Conservation (phyloP, 2,113 vertebrate genomes). For the Polyodon spathula region DNA sequence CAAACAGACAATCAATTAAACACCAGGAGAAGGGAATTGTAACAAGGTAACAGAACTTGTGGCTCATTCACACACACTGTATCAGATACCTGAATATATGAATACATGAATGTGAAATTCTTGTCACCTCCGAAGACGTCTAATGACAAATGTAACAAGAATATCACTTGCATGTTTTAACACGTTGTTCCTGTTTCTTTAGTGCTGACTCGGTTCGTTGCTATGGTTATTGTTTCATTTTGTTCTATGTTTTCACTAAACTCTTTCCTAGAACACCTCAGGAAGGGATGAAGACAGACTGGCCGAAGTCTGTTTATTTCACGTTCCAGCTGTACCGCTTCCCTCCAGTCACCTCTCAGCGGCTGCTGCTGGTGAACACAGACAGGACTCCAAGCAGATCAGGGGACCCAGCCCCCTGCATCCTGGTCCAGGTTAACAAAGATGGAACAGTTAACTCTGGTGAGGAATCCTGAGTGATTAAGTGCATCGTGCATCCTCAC, state of each 20-base stretch:
- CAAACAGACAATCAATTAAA: too few species aligned
- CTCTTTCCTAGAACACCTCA: slow-evolving; percentile 46
- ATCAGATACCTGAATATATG: too few species aligned
- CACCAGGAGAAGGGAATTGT: too few species aligned
- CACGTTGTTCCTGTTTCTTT: too few species aligned
- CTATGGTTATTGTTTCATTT: neutral
- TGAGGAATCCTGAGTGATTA: slow-evolving; percentile 37
- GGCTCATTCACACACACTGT: too few species aligned
- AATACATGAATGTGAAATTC: too few species aligned
- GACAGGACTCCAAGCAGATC: neutral
- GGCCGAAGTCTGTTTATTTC: slow-evolving; percentile 71
- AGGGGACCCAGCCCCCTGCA: slow-evolving; percentile 29
- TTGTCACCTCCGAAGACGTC: too few species aligned
- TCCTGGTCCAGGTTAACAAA: slow-evolving; percentile 52
- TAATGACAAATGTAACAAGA: too few species aligned
- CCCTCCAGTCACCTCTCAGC: slow-evolving; percentile 61
- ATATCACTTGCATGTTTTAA: too few species aligned
- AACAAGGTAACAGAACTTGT: too few species aligned
- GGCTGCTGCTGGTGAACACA: slow-evolving; percentile 58
- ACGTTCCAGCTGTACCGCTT: slow-evolving; percentile 96
- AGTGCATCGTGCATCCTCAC: neutral
- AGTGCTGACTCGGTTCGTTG: too few species aligned
- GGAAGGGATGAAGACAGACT: slow-evolving; percentile 25
- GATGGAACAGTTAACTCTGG: slow-evolving; percentile 52
- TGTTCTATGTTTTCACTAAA: neutral